Evolutionary conservation across 2,888 invertebrate genomes (phyloP).

Genomic region (Lasius platythorax): DNA sequence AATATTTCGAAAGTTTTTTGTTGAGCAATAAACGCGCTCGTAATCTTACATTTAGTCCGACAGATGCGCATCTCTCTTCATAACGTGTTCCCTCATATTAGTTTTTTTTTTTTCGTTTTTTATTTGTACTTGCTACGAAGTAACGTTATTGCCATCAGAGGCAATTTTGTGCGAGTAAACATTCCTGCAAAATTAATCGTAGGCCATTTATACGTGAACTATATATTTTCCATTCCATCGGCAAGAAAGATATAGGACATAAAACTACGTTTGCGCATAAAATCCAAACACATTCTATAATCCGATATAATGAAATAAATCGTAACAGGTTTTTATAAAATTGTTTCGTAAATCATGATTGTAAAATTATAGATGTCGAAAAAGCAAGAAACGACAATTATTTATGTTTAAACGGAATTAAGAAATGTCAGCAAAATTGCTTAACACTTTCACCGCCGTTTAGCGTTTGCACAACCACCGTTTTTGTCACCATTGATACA

Average conservation of each 20-base stretch:
- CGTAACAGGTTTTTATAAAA: conserved; percentile 27
- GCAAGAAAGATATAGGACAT: background rate
- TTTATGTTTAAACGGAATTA: conserved; percentile 38
- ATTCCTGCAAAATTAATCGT: conserved; percentile 28
- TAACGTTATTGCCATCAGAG: conserved; percentile 45
- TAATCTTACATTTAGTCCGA: background rate
- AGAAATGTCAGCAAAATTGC: conserved; percentile 15
- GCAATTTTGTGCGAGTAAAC: conserved; percentile 36
- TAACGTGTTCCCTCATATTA: background rate
- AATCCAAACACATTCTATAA: conserved; percentile 12
- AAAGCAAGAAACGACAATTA: conserved; percentile 35
- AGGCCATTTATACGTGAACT: background rate
- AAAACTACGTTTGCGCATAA: conserved; percentile 12
- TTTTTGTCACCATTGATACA: conserved; percentile 31
- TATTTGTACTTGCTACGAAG: background rate
- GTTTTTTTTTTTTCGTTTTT: background rate
- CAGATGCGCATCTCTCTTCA: background rate
- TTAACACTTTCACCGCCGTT: conserved; percentile 40
- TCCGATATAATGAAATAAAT: conserved; percentile 28
- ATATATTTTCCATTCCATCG: background rate
- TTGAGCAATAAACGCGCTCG: background rate
- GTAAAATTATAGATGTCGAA: conserved; percentile 27
- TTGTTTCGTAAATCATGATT: conserved; percentile 10
- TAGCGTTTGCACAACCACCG: conserved; percentile 28
- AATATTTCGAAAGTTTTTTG: conserved; percentile 2